Evolutionary conservation across 2,113 vertebrate genomes (phyloP).

Genomic region (Candoia aspera): DNA sequence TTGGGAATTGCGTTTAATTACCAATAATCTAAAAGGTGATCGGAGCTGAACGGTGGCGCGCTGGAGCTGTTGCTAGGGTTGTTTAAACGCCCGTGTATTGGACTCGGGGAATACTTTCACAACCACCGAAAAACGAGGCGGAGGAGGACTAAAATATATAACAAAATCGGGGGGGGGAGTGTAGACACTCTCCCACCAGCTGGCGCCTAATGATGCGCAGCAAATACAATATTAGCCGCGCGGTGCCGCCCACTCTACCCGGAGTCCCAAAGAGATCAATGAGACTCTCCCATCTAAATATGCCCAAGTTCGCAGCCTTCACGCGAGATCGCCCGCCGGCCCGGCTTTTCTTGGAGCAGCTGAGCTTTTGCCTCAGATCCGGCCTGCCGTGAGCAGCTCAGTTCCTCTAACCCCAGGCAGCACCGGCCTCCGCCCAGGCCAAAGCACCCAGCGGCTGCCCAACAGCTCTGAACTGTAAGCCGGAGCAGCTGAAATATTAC

Average conservation of each 20-base stretch:
- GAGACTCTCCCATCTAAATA: not conserved
- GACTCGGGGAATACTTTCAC: constrained; percentile 58
- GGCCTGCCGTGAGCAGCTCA: not conserved
- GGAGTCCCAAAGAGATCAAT: not conserved
- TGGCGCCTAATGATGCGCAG: not conserved
- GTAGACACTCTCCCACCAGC: not conserved
- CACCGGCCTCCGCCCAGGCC: not conserved
- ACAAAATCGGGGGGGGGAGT: not conserved
- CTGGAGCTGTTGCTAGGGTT: not conserved
- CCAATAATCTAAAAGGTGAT: constrained; percentile 80
- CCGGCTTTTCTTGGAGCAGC: not conserved
- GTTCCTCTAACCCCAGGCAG: not conserved
- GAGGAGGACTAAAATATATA: constrained; percentile 43
- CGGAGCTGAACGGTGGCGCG: constrained; percentile 43
- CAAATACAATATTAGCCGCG: not conserved
- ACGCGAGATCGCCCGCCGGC: not conserved
- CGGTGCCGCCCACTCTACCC: not conserved
- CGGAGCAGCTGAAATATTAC: constrained; percentile 31
- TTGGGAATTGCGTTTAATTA: constrained; percentile 87
- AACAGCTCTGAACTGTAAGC: not conserved
- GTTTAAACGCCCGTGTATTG: constrained; percentile 75
- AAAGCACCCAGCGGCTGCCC: not conserved
- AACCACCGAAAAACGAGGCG: constrained; percentile 46
- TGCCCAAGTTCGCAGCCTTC: not conserved
- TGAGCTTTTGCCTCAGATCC: not conserved